These are phyloP conservation scores for Meandrina meandrites DNA, from an alignment of 92 coral and sea anemone genomes.

Conservation along the genomic window DNA sequence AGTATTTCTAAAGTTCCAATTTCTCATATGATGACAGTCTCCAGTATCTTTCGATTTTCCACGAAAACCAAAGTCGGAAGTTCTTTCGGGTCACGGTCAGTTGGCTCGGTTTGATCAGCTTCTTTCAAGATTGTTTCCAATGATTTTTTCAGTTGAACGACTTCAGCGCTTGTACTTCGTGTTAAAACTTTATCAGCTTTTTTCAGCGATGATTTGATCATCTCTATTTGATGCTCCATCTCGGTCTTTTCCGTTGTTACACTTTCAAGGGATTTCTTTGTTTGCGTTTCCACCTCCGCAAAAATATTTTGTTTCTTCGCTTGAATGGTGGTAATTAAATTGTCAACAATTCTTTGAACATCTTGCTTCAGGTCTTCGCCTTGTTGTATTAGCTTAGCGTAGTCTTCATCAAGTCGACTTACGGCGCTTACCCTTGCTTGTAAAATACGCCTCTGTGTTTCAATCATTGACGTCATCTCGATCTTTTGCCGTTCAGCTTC, in stretches of 20 bases:
- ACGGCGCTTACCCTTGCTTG: neutral
- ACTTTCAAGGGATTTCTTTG: neutral
- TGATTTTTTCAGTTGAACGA: constrained; percentile 3
- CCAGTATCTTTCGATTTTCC: constrained; percentile 9
- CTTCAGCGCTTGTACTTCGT: neutral
- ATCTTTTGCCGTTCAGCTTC: constrained; percentile 6
- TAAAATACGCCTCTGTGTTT: neutral
- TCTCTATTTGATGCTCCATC: neutral
- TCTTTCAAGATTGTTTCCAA: neutral
- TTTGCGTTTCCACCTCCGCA: neutral
- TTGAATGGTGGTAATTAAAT: neutral
- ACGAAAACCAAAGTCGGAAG: neutral
- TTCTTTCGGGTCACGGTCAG: neutral
- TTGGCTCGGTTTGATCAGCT: neutral
- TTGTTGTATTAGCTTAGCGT: neutral
- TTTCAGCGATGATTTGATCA: neutral
- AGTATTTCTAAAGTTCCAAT: neutral
- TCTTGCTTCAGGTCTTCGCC: neutral
- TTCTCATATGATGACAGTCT: neutral
- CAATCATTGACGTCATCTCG: neutral
- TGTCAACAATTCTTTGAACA: neutral
- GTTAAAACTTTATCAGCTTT: constrained; percentile 1
- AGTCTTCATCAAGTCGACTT: neutral
- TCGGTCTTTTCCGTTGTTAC: neutral
- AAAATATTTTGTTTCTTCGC: constrained; percentile 6